A percentile compares a stretch with the other conserved stretches of the same genome.
These are phyloP conservation scores for Nothobranchius kuhntae DNA, from an alignment of 2,113 vertebrate genomes.

Conservation along the genomic window DNA sequence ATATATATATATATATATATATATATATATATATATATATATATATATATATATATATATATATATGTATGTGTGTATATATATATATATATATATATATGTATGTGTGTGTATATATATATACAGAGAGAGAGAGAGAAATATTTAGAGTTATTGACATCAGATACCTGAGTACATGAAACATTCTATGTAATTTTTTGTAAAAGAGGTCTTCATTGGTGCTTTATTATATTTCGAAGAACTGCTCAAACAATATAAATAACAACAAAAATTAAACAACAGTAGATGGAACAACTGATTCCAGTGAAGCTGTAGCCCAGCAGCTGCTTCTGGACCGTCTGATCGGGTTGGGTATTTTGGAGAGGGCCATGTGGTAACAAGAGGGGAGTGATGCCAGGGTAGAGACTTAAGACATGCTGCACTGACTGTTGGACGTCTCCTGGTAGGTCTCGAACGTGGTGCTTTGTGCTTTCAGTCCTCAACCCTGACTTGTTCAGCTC, in stretches of 20 bases:
- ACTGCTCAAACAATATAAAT: neutral
- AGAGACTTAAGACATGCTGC: conserved; percentile 65
- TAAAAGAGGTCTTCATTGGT: too few relatives aligned
- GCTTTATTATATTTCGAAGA: too few relatives aligned
- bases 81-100: too few relatives aligned
- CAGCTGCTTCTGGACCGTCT: conserved; percentile 34
- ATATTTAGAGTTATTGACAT: too few relatives aligned
- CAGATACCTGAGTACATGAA: too few relatives aligned
- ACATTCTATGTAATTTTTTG: too few relatives aligned
- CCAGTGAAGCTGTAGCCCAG: conserved; percentile 36
- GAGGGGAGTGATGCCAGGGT: conserved; percentile 54
- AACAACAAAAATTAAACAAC: conserved; percentile 4
- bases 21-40: too few relatives aligned
- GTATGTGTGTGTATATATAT: too few relatives aligned
- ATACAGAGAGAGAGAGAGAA: too few relatives aligned
- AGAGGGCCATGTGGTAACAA: conserved; percentile 42
- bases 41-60: too few relatives aligned
- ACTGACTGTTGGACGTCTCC: conserved; percentile 60
- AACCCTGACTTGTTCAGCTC: conserved; percentile 51
- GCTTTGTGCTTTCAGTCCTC: conserved; percentile 40
- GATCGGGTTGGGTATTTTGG: conserved; percentile 16
- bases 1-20: too few relatives aligned
- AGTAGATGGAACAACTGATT: conserved; percentile 12
- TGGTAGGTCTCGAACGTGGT: conserved; percentile 61
- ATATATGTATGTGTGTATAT: too few relatives aligned